These are phyloP conservation scores for Strigamia transsilvanica DNA, from an alignment of 2,888 invertebrate species.

Conservation along the genomic window DNA sequence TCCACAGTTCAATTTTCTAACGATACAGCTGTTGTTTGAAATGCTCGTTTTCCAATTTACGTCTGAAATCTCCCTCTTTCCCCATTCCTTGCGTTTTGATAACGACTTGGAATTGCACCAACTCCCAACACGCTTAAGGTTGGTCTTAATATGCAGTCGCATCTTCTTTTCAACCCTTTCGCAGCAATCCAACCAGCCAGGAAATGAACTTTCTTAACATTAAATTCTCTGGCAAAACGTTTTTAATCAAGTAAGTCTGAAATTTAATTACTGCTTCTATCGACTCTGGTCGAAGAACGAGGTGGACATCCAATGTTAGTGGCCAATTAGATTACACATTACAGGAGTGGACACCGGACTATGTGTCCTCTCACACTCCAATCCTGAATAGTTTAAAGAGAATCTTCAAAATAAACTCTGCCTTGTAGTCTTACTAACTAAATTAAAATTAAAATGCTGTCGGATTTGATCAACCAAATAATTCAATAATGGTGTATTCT, in stretches of 20 bases:
- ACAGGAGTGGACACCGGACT: constrained; percentile 7
- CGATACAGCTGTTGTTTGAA: constrained; percentile 45
- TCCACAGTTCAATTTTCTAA: constrained; percentile 40
- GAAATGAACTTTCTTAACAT: constrained; percentile 39
- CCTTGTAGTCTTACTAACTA: neutral
- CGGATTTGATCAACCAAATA: neutral
- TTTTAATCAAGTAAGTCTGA: constrained; percentile 38
- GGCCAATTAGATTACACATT: constrained; percentile 19
- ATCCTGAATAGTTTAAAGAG: neutral
- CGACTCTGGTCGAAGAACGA: neutral
- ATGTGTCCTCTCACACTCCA: neutral
- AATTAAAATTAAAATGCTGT: neutral
- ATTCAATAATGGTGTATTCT: neutral
- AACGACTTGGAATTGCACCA: constrained; percentile 49
- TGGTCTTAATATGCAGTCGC: constrained; percentile 47
- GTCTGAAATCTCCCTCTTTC: constrained; percentile 41
- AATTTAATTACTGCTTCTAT: constrained; percentile 35
- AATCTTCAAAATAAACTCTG: neutral
- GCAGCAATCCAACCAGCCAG: constrained; percentile 18
- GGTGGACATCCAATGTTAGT: constrained; percentile 25
- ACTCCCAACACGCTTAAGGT: constrained; percentile 47
- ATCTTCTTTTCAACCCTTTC: constrained; percentile 47
- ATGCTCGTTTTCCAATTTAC: constrained; percentile 47
- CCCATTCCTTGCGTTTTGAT: constrained; percentile 43
- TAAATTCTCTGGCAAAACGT: constrained; percentile 44